A percentile compares a stretch with the other conserved stretches of the same genome.
Evolutionary conservation across 1,140 invertebrate species (phyloP).

Genomic region (Cyclargus thomasi): DNA sequence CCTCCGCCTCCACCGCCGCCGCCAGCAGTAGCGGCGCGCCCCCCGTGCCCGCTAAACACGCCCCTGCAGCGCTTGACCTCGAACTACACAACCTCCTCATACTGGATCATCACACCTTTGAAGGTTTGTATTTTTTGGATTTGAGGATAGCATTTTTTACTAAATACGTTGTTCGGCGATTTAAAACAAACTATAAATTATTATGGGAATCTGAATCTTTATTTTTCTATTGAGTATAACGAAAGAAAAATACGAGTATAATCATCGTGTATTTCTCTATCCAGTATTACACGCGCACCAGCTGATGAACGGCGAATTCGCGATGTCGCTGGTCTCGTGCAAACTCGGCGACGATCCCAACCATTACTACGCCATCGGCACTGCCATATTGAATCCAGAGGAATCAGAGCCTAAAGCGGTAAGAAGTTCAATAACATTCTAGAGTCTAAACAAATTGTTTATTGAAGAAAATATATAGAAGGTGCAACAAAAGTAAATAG

Average conservation of each 20-base stretch:
- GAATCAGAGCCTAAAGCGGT: constrained; percentile 94
- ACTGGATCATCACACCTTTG: constrained; percentile 97
- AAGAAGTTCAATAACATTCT: neutral
- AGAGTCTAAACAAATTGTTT: too few species aligned
- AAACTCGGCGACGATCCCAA: constrained; percentile 93
- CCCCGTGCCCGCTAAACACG: constrained; percentile 84
- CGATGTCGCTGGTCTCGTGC: constrained; percentile 91
- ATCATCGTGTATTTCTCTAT: constrained; percentile 7
- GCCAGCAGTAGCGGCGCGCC: constrained; percentile 69
- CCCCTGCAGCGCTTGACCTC: constrained; percentile 88
- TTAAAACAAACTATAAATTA: too few species aligned
- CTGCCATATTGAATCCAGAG: constrained; percentile 93
- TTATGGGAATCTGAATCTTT: too few species aligned
- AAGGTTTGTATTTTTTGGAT: constrained; percentile 68
- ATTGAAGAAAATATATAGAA: too few species aligned
- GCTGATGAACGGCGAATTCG: constrained; percentile 91
- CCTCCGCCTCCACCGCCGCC: constrained; percentile 41
- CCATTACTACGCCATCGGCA: constrained; percentile 96
- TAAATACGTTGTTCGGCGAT: too few species aligned
- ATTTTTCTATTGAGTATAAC: too few species aligned
- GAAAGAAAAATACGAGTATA: too few species aligned
- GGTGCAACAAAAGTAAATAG: too few species aligned
- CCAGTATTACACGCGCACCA: constrained; percentile 94
- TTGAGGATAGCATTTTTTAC: too few species aligned
- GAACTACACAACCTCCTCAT: constrained; percentile 95